Evolutionary conservation across 1,140 invertebrate genomes (phyloP), one percentile per base, ranked within the genome.

Genomic region (Capitella teleta): DNA sequence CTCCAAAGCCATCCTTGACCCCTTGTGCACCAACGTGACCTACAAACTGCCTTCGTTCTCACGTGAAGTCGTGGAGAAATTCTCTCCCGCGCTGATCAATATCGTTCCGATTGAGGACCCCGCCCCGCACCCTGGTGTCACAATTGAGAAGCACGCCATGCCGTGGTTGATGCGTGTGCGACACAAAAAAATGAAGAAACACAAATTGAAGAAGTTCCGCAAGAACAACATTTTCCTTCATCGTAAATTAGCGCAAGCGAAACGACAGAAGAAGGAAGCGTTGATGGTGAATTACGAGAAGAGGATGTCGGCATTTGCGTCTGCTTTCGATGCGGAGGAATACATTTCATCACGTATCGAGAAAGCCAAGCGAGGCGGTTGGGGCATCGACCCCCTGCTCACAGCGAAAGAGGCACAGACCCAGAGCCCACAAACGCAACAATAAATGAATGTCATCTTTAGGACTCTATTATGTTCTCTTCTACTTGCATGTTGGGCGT

Each of bases 121-220:
- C 21, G 26, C 24, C 25, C 42, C 42, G 5, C 21, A 26, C 5
- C 42, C 24, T 21, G 25, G 5, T 1, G 42, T 44, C 21, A 28
- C 42, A 25, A 5, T 44, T 16, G 16, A 25, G 16, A 44, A 44
- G 21, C 16, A 25, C 6, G 21, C 42, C 2, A 44, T 44, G 42
- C 42, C 42, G 14, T 44, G 25, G 21, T 26, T 44, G 21, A 16
- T 44, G 2, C 16, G 42, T 12, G 25, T 44, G 6, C 21, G 42
- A 4, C 42, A 28, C 28, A 21, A 25, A 21, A 44, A 44, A 25
- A 44, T 44, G 42, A 44, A 44, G 42, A 44, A 44, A 24, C 42
- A 44, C 23, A 44, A 44, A 28, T 26, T 44, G 42, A 44, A 24
- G 42, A 44, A 44, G 42, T 44, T 44, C 25, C 42, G 42, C 42